Evolutionary conservation across 2,888 invertebrate species (phyloP).

Genomic region (Lasius fuliginosus): DNA sequence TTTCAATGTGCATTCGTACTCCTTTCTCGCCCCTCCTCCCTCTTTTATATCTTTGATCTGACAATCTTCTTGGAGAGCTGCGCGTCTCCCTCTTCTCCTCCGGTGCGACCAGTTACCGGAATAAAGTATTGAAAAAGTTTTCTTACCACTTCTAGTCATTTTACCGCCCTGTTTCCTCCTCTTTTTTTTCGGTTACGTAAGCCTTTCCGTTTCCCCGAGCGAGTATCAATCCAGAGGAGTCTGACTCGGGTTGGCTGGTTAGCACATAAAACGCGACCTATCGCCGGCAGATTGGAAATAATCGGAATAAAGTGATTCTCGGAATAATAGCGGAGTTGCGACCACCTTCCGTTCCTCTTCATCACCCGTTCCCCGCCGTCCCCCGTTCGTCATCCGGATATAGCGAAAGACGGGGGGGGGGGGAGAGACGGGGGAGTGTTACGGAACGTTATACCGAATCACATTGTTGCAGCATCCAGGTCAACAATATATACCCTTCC

Average conservation of each 20-base stretch:
- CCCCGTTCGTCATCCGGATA: constrained; percentile 45
- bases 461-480: constrained; percentile 79
- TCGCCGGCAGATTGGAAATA: constrained; percentile 80
- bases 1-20: constrained; percentile 1
- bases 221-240: constrained; percentile 18
- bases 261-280: constrained; percentile 72
- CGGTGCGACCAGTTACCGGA: constrained; percentile 18
- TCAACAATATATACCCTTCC: constrained; percentile 79
- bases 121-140: constrained; percentile 63
- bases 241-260: neutral
- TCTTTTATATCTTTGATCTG: constrained; percentile 8
- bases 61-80: constrained; percentile 5
- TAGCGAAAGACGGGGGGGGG: constrained; percentile 30
- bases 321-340: constrained; percentile 76
- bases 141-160: constrained; percentile 53
- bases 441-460: constrained; percentile 65
- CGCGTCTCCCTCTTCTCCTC: neutral
- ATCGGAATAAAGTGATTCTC: constrained; percentile 82
- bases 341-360: constrained; percentile 40
- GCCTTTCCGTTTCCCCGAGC: constrained; percentile 32
- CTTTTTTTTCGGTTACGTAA: constrained; percentile 42
- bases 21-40: neutral
- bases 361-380: neutral
- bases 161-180: constrained; percentile 2
- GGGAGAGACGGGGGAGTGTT: neutral